Evolutionary conservation across 1,140 invertebrate genomes (phyloP).

Genomic region (Drosophila bocki): DNA sequence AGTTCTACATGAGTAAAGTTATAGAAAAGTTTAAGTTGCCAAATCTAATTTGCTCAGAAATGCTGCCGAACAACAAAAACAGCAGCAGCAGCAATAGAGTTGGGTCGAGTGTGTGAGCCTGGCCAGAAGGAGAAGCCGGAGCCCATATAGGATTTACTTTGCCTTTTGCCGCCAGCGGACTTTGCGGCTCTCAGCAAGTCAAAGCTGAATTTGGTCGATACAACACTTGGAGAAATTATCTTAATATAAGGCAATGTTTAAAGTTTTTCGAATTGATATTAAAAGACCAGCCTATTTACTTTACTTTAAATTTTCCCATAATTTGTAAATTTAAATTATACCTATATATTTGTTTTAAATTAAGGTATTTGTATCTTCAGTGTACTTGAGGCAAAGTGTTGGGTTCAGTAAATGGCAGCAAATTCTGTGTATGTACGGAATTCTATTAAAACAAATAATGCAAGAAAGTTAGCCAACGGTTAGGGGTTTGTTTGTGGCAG

Average conservation of each 20-base stretch:
- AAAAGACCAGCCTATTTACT: too few relatives aligned
- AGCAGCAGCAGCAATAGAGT: constrained; percentile 20
- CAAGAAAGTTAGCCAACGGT: constrained; percentile 56
- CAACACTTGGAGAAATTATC: constrained; percentile 7
- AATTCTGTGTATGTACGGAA: constrained; percentile 47
- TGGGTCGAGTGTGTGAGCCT: constrained; percentile 25
- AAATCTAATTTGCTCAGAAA: constrained; percentile 74
- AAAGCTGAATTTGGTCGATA: constrained; percentile 32
- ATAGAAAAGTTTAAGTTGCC: constrained; percentile 75
- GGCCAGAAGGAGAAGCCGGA: constrained; percentile 21
- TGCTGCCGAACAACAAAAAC: constrained; percentile 56
- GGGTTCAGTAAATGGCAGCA: constrained; percentile 21
- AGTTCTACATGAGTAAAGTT: constrained; percentile 78
- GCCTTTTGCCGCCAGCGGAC: constrained; percentile 50
- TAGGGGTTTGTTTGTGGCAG: constrained; percentile 44
- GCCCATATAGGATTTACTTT: constrained; percentile 51
- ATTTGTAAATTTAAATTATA: too few relatives aligned
- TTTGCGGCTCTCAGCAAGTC: constrained; percentile 48
- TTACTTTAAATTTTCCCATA: too few relatives aligned
- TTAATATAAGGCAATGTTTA: too few relatives aligned
- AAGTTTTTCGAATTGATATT: too few relatives aligned
- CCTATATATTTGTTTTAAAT: too few relatives aligned
- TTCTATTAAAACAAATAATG: constrained; percentile 71
- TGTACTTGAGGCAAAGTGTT: constrained; percentile 13
- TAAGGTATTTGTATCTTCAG: neutral